These are phyloP conservation scores for Liasis olivaceus DNA, from an alignment of 2,797 vertebrate species.

Conservation along the genomic window DNA sequence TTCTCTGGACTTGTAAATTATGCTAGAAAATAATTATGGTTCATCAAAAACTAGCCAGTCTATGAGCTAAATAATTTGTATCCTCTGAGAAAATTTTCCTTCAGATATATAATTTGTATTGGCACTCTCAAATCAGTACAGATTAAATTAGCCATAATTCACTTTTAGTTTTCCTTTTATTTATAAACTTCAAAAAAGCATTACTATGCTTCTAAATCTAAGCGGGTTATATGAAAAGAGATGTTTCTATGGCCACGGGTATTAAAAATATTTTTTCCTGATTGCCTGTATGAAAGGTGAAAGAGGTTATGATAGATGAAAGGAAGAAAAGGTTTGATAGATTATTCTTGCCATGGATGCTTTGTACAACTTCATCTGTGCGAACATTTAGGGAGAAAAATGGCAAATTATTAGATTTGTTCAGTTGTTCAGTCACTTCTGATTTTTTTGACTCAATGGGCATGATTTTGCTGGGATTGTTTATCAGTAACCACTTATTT, in stretches of 20 bases:
- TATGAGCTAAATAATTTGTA: not conserved
- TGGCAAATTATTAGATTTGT: not conserved
- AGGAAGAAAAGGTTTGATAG: not conserved
- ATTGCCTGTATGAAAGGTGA: not conserved
- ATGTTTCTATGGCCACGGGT: not conserved
- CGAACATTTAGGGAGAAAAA: not conserved
- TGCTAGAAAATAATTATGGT: not conserved
- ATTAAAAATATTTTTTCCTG: not conserved
- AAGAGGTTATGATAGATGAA: not conserved
- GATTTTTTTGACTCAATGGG: not conserved
- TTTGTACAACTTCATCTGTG: not conserved
- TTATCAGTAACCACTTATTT: not conserved
- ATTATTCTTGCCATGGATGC: not conserved
- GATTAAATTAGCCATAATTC: not conserved
- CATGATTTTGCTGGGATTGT: not conserved
- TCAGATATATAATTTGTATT: not conserved
- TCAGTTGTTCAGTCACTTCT: not conserved
- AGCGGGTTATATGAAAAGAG: not conserved
- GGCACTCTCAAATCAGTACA: not conserved
- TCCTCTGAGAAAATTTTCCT: not conserved
- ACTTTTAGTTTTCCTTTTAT: not conserved
- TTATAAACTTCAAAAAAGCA: not conserved
- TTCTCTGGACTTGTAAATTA: not conserved
- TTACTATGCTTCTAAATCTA: not conserved
- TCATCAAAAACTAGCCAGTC: not conserved